Evolutionary conservation across 2,797 vertebrate species (phyloP).

Genomic region (Valencia hispanica): DNA sequence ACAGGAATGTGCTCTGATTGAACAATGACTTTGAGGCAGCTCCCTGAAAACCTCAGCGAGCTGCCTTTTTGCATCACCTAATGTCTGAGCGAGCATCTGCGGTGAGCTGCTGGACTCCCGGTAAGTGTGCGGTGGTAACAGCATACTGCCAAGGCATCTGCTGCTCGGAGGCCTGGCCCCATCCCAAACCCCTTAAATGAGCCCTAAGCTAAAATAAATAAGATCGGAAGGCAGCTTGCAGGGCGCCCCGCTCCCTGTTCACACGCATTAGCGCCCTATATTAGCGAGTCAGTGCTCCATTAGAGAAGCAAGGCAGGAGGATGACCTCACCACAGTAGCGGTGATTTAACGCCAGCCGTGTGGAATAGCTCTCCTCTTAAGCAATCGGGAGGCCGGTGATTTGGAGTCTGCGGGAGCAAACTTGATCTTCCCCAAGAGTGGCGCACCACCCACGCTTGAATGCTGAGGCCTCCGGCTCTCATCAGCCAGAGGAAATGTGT

Average conservation of each 20-base stretch:
- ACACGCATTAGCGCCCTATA: constrained; percentile 72
- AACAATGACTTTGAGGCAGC: constrained; percentile 66
- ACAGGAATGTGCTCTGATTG: constrained; percentile 83
- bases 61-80: constrained; percentile 72
- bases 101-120: constrained; percentile 78
- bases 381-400: constrained; percentile 72
- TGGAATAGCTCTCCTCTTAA: constrained; percentile 64
- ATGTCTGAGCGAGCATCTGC: constrained; percentile 75
- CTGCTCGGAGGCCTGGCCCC: constrained; percentile 48
- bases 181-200: constrained; percentile 70
- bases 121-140: constrained; percentile 85
- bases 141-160: constrained; percentile 81
- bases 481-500: constrained; percentile 78
- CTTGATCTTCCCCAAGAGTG: constrained; percentile 79
- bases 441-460: constrained; percentile 72
- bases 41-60: constrained; percentile 66
- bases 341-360: constrained; percentile 76
- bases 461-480: constrained; percentile 71
- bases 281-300: constrained; percentile 78
- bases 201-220: constrained; percentile 78
- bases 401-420: constrained; percentile 74
- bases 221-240: constrained; percentile 68
- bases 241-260: constrained; percentile 61
- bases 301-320: constrained; percentile 68
- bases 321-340: constrained; percentile 78